Percentiles rank a stretch among this genome's conserved stretches.
Evolutionary conservation across 2,888 invertebrate genomes (phyloP).

Genomic region (Pyrrhosoma nymphula): DNA sequence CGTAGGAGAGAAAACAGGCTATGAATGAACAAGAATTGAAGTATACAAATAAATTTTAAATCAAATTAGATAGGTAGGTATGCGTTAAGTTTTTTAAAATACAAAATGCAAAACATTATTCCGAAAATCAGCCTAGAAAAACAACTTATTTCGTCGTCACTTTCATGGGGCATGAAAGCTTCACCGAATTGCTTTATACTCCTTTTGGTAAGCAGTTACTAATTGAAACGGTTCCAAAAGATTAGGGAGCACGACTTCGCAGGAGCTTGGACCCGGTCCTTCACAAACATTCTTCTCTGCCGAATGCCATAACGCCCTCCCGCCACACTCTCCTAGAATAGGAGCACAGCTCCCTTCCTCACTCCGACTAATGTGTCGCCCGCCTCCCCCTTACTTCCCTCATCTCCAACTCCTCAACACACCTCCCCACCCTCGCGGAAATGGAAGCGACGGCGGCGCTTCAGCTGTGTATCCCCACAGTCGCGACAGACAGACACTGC

Average conservation of each 20-base stretch:
- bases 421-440: background rate
- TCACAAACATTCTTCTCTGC: background rate
- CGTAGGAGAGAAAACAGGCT: too few species aligned
- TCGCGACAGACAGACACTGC: background rate
- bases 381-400: background rate
- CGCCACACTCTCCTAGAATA: constrained; percentile 27
- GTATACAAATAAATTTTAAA: too few species aligned
- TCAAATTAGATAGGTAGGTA: too few species aligned
- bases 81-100: too few species aligned
- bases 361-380: too few species aligned
- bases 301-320: background rate
- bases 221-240: background rate
- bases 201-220: background rate
- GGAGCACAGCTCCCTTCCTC: constrained; percentile 17
- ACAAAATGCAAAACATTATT: too few species aligned
- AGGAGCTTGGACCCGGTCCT: background rate
- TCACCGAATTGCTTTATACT: background rate
- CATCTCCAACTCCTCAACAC: background rate
- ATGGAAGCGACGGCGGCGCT: constrained; percentile 32
- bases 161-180: background rate
- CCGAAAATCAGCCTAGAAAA: too few species aligned
- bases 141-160: too few species aligned
- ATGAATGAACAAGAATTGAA: too few species aligned
- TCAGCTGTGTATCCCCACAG: background rate
- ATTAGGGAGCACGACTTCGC: background rate